Evolutionary conservation across 2,888 invertebrate species (phyloP).

Genomic region (Dryadula phaetusa): DNA sequence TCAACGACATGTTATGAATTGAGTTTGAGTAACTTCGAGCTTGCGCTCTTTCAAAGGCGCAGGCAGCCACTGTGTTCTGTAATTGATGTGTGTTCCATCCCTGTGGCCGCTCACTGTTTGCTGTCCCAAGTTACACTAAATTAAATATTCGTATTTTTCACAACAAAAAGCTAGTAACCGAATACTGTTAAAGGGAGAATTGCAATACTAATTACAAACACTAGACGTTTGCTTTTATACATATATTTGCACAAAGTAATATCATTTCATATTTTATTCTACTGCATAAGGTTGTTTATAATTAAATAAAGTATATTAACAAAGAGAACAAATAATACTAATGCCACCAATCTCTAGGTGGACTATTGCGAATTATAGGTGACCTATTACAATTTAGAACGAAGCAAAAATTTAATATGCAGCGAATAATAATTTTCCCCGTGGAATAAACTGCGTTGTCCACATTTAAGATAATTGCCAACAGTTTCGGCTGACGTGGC

Average conservation of each 20-base stretch:
- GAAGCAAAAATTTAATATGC: conserved; percentile 77
- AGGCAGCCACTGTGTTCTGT: conserved; percentile 57
- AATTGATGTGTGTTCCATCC: conserved; percentile 80
- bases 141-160: conserved; percentile 82
- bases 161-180: conserved; percentile 69
- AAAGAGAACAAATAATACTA: background rate
- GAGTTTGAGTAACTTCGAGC: conserved; percentile 72
- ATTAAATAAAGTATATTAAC: background rate
- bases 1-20: conserved; percentile 66
- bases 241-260: no score
- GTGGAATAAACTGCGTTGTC: conserved; percentile 77
- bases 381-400: conserved; percentile 69
- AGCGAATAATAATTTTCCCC: conserved; percentile 81
- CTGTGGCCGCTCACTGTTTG: conserved; percentile 68
- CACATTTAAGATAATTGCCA: conserved; percentile 83
- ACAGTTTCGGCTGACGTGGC: conserved; percentile 80
- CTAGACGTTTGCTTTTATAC: no score
- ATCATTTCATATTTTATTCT: background rate
- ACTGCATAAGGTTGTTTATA: background rate
- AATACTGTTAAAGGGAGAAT: conserved; percentile 65
- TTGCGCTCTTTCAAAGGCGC: conserved; percentile 59
- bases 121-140: conserved; percentile 75
- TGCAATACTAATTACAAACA: conserved; percentile 65
- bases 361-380: conserved; percentile 64
- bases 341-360: conserved; percentile 4